Evolutionary conservation across 2,797 vertebrate genomes (phyloP), one percentile per base, ranked within the genome.

Genomic region (Scarus forsteni): DNA sequence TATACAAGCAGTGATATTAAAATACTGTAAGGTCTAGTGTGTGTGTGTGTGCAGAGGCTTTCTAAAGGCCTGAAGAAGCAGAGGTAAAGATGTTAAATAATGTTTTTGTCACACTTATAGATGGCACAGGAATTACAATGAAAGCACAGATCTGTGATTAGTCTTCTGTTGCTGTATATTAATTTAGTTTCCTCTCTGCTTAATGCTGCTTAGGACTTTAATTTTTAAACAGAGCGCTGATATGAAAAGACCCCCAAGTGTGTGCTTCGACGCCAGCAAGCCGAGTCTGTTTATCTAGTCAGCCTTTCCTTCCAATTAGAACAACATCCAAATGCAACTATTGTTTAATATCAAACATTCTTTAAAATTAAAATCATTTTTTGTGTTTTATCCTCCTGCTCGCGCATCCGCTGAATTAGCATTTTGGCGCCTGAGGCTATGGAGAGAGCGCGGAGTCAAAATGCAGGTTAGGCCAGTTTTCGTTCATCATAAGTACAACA

Each of bases 221-320:
- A 87, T 87, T 92, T 92, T 92, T 90, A 88, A 92, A 89, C 77
- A 86, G 82, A 81, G 79, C 60, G 69, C 73, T 81, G 85, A 87
- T 86, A 89, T 76, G 60, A 87, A 88, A 90, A 86, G 85, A 77
- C 85, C 87, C 88, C 88, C 77, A 67, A 87, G 88, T 87, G 86
- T 67, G 78, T 55, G 60, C 70, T 79, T 60, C 79, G 82, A 36
- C 79, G 16, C 67, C 71, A 59, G 73, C 71, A 73, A 82, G 60
- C 68, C 10, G 60, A 64, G 74, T 79, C 55, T 90, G 81, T 93
- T 93, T 89, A 93, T 92, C 88, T 90, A 93, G 87, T 83, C 82
- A 88, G 89, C 85, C 81, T 70, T 85, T 93, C 53, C 62, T 63
- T 80, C 91, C 91, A 90, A 93, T 92, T 92, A 92, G 75, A 85